Conservation (phyloP, 2,113 vertebrate genomes). For the Pycnonotus jocosus region DNA sequence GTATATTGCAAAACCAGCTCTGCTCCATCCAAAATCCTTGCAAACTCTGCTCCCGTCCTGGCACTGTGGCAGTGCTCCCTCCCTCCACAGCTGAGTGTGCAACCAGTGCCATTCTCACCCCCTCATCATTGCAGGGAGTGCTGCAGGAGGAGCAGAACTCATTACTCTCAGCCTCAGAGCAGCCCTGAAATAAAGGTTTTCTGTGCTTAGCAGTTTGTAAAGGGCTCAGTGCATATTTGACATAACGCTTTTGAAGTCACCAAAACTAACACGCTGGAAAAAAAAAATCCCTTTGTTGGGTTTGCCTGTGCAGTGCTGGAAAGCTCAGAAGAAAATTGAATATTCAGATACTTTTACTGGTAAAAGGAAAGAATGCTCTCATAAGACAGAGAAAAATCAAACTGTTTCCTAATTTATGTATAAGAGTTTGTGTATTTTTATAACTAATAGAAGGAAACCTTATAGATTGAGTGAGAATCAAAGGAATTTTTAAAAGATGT, state of each 20-base stretch:
- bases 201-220: not conserved
- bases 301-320: not conserved
- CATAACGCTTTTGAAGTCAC: not conserved
- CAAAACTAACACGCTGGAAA: not conserved
- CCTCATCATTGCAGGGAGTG: not conserved
- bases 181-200: not conserved
- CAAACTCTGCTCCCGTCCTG: not conserved
- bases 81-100: not conserved
- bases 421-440: not conserved
- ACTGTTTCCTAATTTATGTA: not conserved
- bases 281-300: constrained; percentile 8
- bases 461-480: not conserved
- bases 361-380: not conserved
- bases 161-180: not conserved
- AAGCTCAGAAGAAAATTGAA: not conserved
- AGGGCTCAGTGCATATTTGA: not conserved
- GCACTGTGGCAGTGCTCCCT: not conserved
- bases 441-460: not conserved
- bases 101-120: not conserved
- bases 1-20: not conserved
- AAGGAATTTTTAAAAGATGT: not conserved
- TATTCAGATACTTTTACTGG: constrained; percentile 1
- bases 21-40: not conserved
- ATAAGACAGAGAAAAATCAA: not conserved
- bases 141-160: not conserved